Evolutionary conservation across 2,113 vertebrate species (phyloP).

Genomic region (Nansenia antarctica): DNA sequence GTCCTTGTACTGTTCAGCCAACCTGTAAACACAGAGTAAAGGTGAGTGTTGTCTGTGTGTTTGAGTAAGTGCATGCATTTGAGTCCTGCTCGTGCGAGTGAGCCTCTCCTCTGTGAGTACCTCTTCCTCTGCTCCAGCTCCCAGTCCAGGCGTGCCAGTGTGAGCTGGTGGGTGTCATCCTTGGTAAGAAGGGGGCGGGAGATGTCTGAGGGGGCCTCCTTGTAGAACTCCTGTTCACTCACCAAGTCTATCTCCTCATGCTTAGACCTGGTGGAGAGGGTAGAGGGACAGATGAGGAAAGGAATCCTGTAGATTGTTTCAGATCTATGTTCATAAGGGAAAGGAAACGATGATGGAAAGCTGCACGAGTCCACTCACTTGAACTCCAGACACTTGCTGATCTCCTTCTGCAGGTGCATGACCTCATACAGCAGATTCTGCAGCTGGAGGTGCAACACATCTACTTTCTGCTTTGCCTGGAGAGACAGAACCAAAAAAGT

Average conservation of each 20-base stretch:
- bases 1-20: constrained; percentile 95
- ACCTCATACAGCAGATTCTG: constrained; percentile 97
- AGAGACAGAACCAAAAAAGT: background rate
- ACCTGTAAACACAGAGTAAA: constrained; percentile 70
- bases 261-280: constrained; percentile 80
- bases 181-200: constrained; percentile 85
- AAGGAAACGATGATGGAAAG: background rate
- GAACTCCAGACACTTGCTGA: constrained; percentile 97
- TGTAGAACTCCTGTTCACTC: constrained; percentile 89
- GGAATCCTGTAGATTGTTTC: background rate
- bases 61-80: background rate
- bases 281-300: background rate
- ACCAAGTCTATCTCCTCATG: constrained; percentile 97
- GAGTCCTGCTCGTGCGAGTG: background rate
- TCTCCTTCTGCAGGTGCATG: constrained; percentile 98
- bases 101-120: constrained; percentile 58
- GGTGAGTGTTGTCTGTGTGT: background rate
- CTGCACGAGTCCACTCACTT: constrained; percentile 81
- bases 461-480: constrained; percentile 94
- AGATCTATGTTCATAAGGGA: background rate
- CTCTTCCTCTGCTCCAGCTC: constrained; percentile 97
- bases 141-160: constrained; percentile 95
- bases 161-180: constrained; percentile 91
- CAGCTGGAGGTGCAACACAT: constrained; percentile 95
- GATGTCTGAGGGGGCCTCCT: constrained; percentile 87